Evolutionary conservation across 2,113 vertebrate species (phyloP).

Genomic region (Emydocephalus ijimae): DNA sequence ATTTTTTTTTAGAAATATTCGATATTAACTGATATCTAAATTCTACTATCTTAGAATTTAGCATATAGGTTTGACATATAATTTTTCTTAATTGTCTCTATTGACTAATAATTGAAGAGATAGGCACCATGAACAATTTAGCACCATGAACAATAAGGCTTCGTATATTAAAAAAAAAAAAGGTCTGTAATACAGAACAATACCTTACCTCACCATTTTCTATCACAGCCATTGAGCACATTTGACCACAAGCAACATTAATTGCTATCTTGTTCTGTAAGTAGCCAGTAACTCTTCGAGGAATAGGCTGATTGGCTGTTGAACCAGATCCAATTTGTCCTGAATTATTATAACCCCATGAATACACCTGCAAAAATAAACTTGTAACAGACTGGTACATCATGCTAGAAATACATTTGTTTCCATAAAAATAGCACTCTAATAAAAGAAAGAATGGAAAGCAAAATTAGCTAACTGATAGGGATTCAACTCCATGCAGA

Average conservation of each 20-base stretch:
- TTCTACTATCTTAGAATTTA: neutral
- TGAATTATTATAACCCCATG: conserved; percentile 98
- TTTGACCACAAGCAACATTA: conserved; percentile 93
- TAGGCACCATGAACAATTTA: neutral
- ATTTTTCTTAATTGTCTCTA: neutral
- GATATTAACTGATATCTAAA: neutral
- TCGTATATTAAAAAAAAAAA: neutral
- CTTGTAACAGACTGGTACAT: neutral
- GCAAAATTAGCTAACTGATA: neutral
- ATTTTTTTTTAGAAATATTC: neutral
- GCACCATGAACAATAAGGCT: neutral
- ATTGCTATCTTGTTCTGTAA: conserved; percentile 90
- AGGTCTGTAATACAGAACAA: neutral
- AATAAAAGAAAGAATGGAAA: neutral
- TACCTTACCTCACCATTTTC: conserved; percentile 90
- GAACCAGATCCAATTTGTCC: conserved; percentile 97
- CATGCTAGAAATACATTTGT: neutral
- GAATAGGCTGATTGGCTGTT: conserved; percentile 93
- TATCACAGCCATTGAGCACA: conserved; percentile 95
- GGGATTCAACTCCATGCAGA: neutral
- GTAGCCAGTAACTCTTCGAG: conserved; percentile 90
- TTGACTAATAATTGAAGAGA: neutral
- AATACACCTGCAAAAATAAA: conserved; percentile 80
- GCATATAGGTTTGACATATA: neutral
- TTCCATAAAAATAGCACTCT: neutral